Conservation (phyloP, 2,113 vertebrate species). For the Bubalus kerabau region DNA sequence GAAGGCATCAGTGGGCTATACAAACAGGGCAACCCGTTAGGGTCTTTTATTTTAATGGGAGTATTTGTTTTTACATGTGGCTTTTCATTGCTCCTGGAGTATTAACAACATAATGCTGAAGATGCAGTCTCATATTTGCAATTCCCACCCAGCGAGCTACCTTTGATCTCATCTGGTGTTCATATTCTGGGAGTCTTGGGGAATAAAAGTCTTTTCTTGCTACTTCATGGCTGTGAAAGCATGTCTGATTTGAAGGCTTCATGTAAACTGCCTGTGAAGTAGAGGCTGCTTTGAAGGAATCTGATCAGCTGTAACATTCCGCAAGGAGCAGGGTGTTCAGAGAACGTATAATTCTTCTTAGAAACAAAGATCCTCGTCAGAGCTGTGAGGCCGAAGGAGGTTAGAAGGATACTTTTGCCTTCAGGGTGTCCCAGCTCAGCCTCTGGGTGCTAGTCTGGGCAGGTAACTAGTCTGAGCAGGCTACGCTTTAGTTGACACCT, state of each 20-base stretch:
- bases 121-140: slow-evolving; percentile 41
- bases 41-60: background rate
- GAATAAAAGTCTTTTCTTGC: slow-evolving; percentile 51
- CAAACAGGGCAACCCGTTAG: background rate
- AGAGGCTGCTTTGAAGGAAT: slow-evolving; percentile 35
- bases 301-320: slow-evolving; percentile 18
- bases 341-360: slow-evolving; percentile 9
- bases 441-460: slow-evolving; percentile 63
- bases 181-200: slow-evolving; percentile 53
- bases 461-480: slow-evolving; percentile 67
- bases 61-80: slow-evolving; percentile 44
- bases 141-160: slow-evolving; percentile 51
- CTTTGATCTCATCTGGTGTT: slow-evolving; percentile 67
- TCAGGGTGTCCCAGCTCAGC: slow-evolving; percentile 60
- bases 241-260: slow-evolving; percentile 43
- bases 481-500: slow-evolving; percentile 63
- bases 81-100: slow-evolving; percentile 40
- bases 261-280: slow-evolving; percentile 36
- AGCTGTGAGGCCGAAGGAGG: slow-evolving; percentile 25
- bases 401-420: slow-evolving; percentile 61
- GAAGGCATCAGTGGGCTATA: background rate
- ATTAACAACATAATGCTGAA: slow-evolving; percentile 14
- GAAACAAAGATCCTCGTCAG: slow-evolving; percentile 45
- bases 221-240: slow-evolving; percentile 49
- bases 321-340: slow-evolving; percentile 17